Evolutionary conservation across 2,113 vertebrate genomes (phyloP).

Genomic region (Phrynosoma platyrhinos): DNA sequence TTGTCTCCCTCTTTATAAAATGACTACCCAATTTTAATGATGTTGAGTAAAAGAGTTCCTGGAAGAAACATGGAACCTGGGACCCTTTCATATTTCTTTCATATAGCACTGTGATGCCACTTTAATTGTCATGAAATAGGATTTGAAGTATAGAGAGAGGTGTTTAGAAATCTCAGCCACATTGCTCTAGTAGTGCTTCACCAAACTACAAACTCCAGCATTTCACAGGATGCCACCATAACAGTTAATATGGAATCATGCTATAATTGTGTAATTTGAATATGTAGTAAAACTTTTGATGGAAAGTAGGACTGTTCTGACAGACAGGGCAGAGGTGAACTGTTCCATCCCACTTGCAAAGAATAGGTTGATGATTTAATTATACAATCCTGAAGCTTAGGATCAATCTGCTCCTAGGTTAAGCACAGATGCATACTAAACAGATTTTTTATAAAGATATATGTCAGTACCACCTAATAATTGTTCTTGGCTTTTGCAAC

Average conservation of each 20-base stretch:
- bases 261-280: too few relatives aligned
- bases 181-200: too few relatives aligned
- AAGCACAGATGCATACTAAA: background rate
- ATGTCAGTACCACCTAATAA: background rate
- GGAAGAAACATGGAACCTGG: too few relatives aligned
- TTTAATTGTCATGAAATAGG: too few relatives aligned
- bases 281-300: background rate
- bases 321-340: background rate
- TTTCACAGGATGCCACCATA: too few relatives aligned
- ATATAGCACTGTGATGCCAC: too few relatives aligned
- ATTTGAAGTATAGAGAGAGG: too few relatives aligned
- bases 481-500: background rate
- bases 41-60: background rate
- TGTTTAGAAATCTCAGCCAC: too few relatives aligned
- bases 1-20: background rate
- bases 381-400: background rate
- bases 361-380: background rate
- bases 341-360: background rate
- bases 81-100: too few relatives aligned
- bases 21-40: background rate
- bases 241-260: too few relatives aligned
- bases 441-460: conserved; percentile 13
- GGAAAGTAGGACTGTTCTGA: background rate
- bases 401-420: background rate
- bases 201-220: too few relatives aligned